These are phyloP conservation scores for Himalopsyche tibetana DNA, from an alignment of 2,888 invertebrate species.

Conservation along the genomic window DNA sequence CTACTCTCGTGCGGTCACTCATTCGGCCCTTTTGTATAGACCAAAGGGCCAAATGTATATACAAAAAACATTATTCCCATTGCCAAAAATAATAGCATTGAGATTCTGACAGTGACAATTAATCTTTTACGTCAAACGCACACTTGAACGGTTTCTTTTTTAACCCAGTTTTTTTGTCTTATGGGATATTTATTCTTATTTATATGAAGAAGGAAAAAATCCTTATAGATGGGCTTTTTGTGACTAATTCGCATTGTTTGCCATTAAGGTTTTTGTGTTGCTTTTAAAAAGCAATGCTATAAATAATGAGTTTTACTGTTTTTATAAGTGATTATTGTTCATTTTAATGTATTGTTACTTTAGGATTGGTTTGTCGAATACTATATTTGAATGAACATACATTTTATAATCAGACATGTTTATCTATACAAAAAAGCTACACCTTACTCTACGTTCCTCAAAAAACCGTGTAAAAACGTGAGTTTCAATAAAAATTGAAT, in stretches of 20 bases:
- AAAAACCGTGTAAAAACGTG: too few species aligned
- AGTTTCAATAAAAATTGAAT: too few species aligned
- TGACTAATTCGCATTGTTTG: not conserved
- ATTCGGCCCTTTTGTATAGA: not conserved
- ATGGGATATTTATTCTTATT: conserved; percentile 40
- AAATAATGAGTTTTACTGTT: too few species aligned
- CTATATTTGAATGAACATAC: too few species aligned
- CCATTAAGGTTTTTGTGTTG: not conserved
- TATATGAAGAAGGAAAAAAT: conserved; percentile 1
- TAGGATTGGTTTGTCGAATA: too few species aligned
- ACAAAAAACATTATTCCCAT: not conserved
- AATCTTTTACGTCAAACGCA: conserved; percentile 65
- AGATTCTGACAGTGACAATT: conserved; percentile 64
- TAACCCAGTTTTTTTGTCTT: conserved; percentile 47
- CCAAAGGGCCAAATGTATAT: too few species aligned
- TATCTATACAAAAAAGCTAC: too few species aligned
- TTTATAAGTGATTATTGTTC: too few species aligned
- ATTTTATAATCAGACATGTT: too few species aligned
- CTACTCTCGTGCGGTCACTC: not conserved
- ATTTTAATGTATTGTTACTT: too few species aligned
- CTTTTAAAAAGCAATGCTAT: not conserved
- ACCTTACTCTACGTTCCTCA: too few species aligned
- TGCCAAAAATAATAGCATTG: conserved; percentile 58
- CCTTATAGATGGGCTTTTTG: not conserved
- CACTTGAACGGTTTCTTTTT: conserved; percentile 54